phyloP scores from a whole-genome alignment of 2,797 vertebrate species.

The Lacerta agilis region DNA sequence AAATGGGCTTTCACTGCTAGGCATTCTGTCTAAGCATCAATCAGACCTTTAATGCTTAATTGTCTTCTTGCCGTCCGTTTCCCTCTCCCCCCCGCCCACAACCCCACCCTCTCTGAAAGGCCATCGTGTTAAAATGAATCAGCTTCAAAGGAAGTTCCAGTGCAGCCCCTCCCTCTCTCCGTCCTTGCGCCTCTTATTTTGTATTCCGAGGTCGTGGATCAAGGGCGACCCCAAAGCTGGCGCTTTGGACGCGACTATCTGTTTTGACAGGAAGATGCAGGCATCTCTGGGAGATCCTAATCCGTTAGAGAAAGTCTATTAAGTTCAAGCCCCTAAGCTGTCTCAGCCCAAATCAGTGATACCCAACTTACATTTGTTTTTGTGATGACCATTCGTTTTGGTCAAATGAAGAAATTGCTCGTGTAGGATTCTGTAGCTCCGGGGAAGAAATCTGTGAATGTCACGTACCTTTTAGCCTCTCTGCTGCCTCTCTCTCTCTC shows the following conservation, averaged over 20 bases:
- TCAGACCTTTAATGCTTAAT: constrained; percentile 75
- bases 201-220: constrained; percentile 80
- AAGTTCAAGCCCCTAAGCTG: constrained; percentile 81
- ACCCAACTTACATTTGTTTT: constrained; percentile 82
- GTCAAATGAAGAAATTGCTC: constrained; percentile 82
- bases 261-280: constrained; percentile 82
- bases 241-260: constrained; percentile 83
- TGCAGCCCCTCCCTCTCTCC: constrained; percentile 47
- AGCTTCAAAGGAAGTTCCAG: constrained; percentile 71
- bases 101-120: constrained; percentile 29
- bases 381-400: constrained; percentile 84
- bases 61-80: constrained; percentile 55
- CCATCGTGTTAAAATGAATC: constrained; percentile 67
- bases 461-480: constrained; percentile 83
- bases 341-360: constrained; percentile 78
- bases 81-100: background rate
- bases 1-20: constrained; percentile 73
- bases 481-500: constrained; percentile 71
- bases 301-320: constrained; percentile 81
- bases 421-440: constrained; percentile 78
- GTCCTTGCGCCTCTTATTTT: constrained; percentile 64
- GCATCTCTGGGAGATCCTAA: constrained; percentile 77
- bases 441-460: constrained; percentile 87
- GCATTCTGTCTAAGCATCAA: constrained; percentile 76
- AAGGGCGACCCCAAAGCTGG: constrained; percentile 75